Base-by-base conservation (phyloP, 1,140 invertebrate genomes). In the Rhysida immarginata region DNA sequence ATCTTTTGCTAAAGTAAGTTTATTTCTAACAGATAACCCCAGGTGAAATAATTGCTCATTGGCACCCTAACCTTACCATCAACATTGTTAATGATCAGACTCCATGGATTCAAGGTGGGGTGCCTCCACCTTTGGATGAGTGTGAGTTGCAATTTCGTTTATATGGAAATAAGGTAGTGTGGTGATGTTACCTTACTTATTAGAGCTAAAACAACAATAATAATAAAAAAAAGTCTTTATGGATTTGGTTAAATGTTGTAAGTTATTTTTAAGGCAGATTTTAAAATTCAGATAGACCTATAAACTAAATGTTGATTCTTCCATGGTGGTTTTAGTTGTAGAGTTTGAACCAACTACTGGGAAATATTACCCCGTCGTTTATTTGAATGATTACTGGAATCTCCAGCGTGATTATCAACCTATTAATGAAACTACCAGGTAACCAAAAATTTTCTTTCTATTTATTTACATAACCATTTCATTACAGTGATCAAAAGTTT, bases 331-430 rank as follows among this genome's bases (percentile, higher is more conserved):
- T 72, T 53, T 66, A 83, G 81, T 83, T 71, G 82, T 99, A 13
- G 80, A 88, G 61, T 99, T 99, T 71, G 77, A 90, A 27, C 80
- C 84, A 18, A 78, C 79, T 54, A 82, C 83, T 26, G 79, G 81
- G 64, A 76, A 82, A 21, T 99, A 99, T 67, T 89, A 92, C 64
- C 96, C 96, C 25, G 84, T 96, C 26, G 66, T 99, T n/a, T 98
- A 87, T 68, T 75, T 88, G 21, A 99, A 99, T 75, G 92, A 97
- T 63, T 99, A 96, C 69, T 99, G 96, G 96, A 99, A 99, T 70
- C 82, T 99, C 74, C 81, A 90, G 66, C 78, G 85, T 59, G 96
- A 99, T 64, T 99, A 99, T 75, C 79, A 83, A 59, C 92, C 93
- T 1, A 81, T 99, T 42, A 99, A 99, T 71, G 74, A 86, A 42